Conservation (phyloP, 1,140 invertebrate genomes). For the Tenebrio molitor region DNA sequence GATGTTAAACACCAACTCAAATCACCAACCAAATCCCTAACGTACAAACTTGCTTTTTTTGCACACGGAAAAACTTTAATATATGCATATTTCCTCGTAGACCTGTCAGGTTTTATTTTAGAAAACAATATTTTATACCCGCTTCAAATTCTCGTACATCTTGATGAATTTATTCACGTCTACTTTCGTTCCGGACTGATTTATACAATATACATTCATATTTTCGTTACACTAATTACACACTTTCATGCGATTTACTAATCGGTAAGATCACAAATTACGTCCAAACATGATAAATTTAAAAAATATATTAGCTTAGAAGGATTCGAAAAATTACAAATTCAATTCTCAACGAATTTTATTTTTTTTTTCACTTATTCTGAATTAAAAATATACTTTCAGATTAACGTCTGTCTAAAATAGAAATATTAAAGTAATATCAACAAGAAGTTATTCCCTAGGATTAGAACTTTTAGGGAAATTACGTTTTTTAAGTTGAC, state of each 20-base stretch:
- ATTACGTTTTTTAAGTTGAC: too few species aligned
- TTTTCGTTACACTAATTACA: background rate
- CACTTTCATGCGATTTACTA: background rate
- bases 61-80: conserved; percentile 49
- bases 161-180: conserved; percentile 8
- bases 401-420: too few species aligned
- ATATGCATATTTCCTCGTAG: conserved; percentile 51
- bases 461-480: too few species aligned
- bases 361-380: too few species aligned
- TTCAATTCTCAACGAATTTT: too few species aligned
- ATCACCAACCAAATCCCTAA: conserved; percentile 54
- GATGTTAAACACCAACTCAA: conserved; percentile 54
- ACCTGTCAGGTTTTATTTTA: conserved; percentile 43
- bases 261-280: too few species aligned
- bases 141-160: conserved; percentile 15
- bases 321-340: too few species aligned
- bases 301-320: too few species aligned
- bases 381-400: too few species aligned
- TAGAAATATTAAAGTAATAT: too few species aligned
- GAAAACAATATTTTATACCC: conserved; percentile 35
- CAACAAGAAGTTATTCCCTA: too few species aligned
- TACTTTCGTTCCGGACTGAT: background rate
- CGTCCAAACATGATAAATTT: too few species aligned
- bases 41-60: conserved; percentile 52
- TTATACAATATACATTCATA: background rate